Evolutionary conservation across 2,888 invertebrate genomes (phyloP).

Genomic region (Nephrotoma guestfalica): DNA sequence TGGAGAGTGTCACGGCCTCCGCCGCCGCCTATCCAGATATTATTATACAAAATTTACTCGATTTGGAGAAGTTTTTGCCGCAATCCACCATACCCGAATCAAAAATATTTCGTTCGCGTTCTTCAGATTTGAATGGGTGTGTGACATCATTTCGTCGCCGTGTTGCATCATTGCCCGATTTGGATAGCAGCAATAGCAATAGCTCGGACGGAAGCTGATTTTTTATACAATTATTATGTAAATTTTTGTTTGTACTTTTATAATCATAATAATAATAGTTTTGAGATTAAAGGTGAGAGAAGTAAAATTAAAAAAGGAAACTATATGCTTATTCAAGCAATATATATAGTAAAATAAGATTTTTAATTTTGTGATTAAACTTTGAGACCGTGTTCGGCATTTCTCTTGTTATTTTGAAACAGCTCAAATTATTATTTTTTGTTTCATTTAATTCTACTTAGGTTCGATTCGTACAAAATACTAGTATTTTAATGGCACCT

Average conservation of each 20-base stretch:
- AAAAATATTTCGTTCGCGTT: slow-evolving; percentile 8
- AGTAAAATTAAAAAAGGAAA: neutral
- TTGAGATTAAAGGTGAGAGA: neutral
- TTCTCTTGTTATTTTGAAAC: neutral
- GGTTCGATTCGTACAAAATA: neutral
- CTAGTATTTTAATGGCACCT: neutral
- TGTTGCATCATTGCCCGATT: slow-evolving; percentile 21
- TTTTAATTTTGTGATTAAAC: neutral
- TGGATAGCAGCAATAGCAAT: slow-evolving; percentile 30
- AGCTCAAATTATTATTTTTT: neutral
- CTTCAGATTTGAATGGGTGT: slow-evolving; percentile 13
- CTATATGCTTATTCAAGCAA: neutral
- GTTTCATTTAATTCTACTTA: neutral
- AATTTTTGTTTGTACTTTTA: neutral
- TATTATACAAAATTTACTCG: slow-evolving; percentile 23
- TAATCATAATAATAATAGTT: neutral
- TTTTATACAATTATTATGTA: neutral
- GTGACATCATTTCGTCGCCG: slow-evolving; percentile 19
- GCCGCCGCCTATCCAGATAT: slow-evolving; percentile 20
- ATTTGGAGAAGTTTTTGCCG: slow-evolving; percentile 26
- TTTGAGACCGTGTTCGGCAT: neutral
- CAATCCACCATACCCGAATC: neutral
- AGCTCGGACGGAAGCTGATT: slow-evolving; percentile 27
- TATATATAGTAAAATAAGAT: neutral
- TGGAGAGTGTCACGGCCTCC: neutral